These are phyloP conservation scores for Chelidonichthys spinosus DNA, from an alignment of 2,797 vertebrate genomes.

Conservation along the genomic window DNA sequence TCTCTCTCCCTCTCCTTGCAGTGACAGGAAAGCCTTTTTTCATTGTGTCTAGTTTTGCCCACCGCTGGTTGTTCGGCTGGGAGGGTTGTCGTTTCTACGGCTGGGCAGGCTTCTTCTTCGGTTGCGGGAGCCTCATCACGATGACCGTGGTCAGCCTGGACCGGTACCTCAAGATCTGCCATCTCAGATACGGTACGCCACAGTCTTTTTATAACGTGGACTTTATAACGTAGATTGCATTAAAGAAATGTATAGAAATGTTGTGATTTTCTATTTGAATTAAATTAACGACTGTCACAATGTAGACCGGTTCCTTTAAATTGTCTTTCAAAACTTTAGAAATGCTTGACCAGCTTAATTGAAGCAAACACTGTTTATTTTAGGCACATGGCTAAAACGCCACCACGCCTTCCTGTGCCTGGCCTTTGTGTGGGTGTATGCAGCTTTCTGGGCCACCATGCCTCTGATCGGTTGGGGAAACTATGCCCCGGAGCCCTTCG, in stretches of 20 bases:
- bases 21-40: slow-evolving; percentile 95
- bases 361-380: background rate
- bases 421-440: slow-evolving; percentile 90
- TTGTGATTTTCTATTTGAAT: background rate
- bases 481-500: slow-evolving; percentile 95
- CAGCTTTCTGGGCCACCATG: slow-evolving; percentile 94
- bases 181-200: slow-evolving; percentile 89
- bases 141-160: slow-evolving; percentile 96
- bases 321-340: no score
- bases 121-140: slow-evolving; percentile 94
- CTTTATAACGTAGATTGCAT: no score
- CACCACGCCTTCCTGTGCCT: slow-evolving; percentile 90
- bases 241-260: no score
- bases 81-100: slow-evolving; percentile 93
- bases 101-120: slow-evolving; percentile 97
- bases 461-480: slow-evolving; percentile 92
- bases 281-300: background rate
- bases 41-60: slow-evolving; percentile 90
- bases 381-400: slow-evolving; percentile 95
- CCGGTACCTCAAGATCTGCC: slow-evolving; percentile 96
- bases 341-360: background rate
- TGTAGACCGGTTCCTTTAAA: no score
- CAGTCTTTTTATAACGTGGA: background rate
- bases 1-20: slow-evolving; percentile 54
- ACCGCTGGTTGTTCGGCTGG: slow-evolving; percentile 97